A percentile compares a stretch with the other conserved stretches of the same genome.
Evolutionary conservation across 2,888 invertebrate genomes (phyloP).

Genomic region (Dugesia japonica): DNA sequence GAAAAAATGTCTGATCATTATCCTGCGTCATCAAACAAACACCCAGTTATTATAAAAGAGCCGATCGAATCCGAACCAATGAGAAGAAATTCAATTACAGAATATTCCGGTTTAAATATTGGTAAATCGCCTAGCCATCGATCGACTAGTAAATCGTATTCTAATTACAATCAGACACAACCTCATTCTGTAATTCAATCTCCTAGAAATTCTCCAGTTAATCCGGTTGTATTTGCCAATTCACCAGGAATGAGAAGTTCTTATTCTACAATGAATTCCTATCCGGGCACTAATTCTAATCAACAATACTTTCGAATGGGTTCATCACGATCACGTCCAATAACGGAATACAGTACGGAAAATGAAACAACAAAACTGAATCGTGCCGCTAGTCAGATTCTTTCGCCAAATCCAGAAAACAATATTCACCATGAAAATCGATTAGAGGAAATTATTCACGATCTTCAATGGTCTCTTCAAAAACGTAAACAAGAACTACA

Average conservation of each 20-base stretch:
- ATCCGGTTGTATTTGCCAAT: neutral
- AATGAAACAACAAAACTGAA: neutral
- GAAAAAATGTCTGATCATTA: constrained; percentile 3
- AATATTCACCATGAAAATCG: neutral
- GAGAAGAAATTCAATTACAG: constrained; percentile 11
- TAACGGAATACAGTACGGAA: neutral
- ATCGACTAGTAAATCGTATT: neutral
- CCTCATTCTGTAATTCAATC: neutral
- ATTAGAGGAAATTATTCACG: neutral
- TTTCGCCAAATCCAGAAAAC: neutral
- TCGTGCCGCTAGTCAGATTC: neutral
- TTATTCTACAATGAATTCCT: neutral
- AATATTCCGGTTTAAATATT: constrained; percentile 1
- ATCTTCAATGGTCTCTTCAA: neutral
- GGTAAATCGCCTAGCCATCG: neutral
- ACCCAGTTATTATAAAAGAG: constrained; percentile 7
- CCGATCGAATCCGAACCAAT: neutral
- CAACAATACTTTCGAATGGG: constrained; percentile 7
- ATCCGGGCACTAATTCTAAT: neutral
- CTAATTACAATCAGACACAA: neutral
- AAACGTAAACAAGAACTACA: constrained; percentile 2
- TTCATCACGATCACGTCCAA: neutral
- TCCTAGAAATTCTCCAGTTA: constrained; percentile 2
- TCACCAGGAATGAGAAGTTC: neutral
- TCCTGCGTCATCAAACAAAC: neutral